These are phyloP conservation scores for Linnaemya tessellans DNA, from an alignment of 2,888 invertebrate species.

Conservation along the genomic window DNA sequence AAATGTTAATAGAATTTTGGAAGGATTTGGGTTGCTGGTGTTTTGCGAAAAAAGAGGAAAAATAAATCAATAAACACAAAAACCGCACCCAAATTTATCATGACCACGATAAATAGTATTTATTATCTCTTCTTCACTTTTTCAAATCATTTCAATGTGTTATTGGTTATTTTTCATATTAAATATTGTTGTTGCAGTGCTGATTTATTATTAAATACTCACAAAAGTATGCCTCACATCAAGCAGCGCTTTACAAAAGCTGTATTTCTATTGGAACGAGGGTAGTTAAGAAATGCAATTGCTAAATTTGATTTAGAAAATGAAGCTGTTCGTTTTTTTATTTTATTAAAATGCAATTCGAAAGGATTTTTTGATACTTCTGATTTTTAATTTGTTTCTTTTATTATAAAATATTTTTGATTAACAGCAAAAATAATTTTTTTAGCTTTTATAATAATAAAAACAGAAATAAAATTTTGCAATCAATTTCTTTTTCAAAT, in stretches of 20 bases:
- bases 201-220: constrained; percentile 16
- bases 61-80: constrained; percentile 60
- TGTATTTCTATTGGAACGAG: background rate
- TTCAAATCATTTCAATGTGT: constrained; percentile 34
- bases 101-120: constrained; percentile 61
- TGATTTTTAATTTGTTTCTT: too few species aligned
- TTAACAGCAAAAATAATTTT: too few species aligned
- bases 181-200: background rate
- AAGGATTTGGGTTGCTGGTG: constrained; percentile 15
- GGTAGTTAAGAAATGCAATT: background rate
- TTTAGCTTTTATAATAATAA: too few species aligned
- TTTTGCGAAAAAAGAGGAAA: constrained; percentile 23
- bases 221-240: constrained; percentile 18
- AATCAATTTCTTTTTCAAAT: too few species aligned
- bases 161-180: constrained; percentile 5
- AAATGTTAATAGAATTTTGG: constrained; percentile 31
- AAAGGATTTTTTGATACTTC: too few species aligned
- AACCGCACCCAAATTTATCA: constrained; percentile 62
- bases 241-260: background rate
- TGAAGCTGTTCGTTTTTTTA: too few species aligned
- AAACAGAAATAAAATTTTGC: too few species aligned
- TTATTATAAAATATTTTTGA: too few species aligned
- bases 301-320: too few species aligned
- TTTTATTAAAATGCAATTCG: too few species aligned
- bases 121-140: constrained; percentile 18